Evolutionary conservation across 2,888 invertebrate genomes (phyloP), one percentile per base, ranked within the genome.

Genomic region (Ichneumon xanthorius): DNA sequence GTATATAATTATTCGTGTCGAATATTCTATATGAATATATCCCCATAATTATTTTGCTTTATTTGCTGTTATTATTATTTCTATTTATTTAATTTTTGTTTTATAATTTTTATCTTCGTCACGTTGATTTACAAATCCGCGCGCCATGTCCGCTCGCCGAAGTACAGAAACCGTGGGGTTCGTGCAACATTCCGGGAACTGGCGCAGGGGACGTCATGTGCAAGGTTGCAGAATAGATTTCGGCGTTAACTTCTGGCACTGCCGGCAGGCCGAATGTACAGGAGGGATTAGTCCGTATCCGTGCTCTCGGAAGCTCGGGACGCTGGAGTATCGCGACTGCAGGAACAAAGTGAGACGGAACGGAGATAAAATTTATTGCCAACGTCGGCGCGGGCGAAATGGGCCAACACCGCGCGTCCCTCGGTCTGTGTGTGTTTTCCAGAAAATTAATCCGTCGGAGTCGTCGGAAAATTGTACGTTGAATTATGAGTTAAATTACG

Each of bases 381-480:
- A 77, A 61, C 79, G 86, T 82, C 82, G 84, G 79, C 76, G 73
- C 58, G 70, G 76, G 72, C 71, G 61, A 84, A 84, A 82, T 72
- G 55, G 65, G 65, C 68, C 11, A 77, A 80, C 85, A 81, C n/a
- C 16, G 48, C 50, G 19, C 5, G 22, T 61, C 4, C 5, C 26
- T 61, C 37, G 4, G 67, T 65, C 16, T 37, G 67, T 67, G 19
- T 67, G 86, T 84, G 73, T 86, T 87, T 87, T 87, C 84, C 71
- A 83, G 86, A 75, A 87, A 88, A 88, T 87, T 87, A 88, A 88
- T 88, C 87, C 86, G 82, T 84, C 80, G 76, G 80, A 71, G 73
- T 82, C 80, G 80, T 84, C 55, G 82, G 79, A 65, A 75, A 82
- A 78, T 82, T 85, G 75, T 50, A 63, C 45, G 76, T 75, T 84